A percentile compares a stretch with the other conserved stretches of the same genome.
These are phyloP conservation scores for Poecilia latipinna DNA, from an alignment of 2,113 vertebrate species.

Conservation along the genomic window DNA sequence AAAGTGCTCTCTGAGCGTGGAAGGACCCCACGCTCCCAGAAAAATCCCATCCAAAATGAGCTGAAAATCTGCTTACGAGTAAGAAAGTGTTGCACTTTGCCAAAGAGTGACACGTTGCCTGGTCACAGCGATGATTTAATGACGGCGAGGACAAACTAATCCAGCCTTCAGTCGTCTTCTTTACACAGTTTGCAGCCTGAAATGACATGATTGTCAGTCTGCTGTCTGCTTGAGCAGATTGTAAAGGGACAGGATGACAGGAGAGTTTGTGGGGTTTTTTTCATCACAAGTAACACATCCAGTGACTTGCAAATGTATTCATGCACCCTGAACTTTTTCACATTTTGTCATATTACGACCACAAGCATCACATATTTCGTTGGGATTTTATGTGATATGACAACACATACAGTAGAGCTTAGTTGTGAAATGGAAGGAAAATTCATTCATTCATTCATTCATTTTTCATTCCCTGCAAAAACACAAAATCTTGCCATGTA, in stretches of 20 bases:
- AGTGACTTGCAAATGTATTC: neutral
- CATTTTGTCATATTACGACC: neutral
- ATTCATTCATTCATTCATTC: no score
- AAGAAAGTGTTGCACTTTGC: neutral
- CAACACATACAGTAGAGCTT: neutral
- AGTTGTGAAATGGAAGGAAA: neutral
- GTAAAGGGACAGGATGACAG: conserved; percentile 13
- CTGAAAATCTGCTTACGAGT: conserved; percentile 27
- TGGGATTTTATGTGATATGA: neutral
- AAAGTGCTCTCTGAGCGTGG: conserved; percentile 1
- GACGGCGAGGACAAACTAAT: conserved; percentile 37
- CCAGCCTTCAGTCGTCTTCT: conserved; percentile 17
- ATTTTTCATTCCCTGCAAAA: neutral
- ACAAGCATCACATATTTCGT: neutral
- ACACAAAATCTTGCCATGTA: no score
- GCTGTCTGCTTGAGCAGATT: neutral
- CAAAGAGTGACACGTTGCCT: conserved; percentile 13
- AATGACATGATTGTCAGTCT: conserved; percentile 9
- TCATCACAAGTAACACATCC: conserved; percentile 3
- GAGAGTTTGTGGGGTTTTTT: neutral
- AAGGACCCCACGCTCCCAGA: neutral
- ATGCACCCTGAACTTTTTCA: neutral
- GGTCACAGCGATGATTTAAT: conserved; percentile 35
- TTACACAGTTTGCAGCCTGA: conserved; percentile 22
- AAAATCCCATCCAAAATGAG: conserved; percentile 1